Conservation (phyloP, 2,888 invertebrate genomes). For the Patella pellucida region DNA sequence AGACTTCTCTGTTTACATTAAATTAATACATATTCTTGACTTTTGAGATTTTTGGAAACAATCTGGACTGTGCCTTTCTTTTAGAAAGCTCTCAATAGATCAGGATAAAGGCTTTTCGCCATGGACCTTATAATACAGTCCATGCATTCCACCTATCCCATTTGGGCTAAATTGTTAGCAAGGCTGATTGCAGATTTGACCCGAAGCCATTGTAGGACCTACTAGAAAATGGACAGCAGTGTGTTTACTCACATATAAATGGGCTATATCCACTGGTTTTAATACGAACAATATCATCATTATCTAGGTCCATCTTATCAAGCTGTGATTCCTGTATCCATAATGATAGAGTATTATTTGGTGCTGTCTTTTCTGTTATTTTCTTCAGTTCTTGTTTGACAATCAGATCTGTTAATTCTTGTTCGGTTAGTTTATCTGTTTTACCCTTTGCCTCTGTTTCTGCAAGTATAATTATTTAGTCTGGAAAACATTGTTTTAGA, state of each 20-base stretch:
- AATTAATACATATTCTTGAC: too few relatives aligned
- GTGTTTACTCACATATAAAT: slow-evolving; percentile 49
- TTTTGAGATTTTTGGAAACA: too few relatives aligned
- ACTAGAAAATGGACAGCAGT: too few relatives aligned
- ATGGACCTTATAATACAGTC: too few relatives aligned
- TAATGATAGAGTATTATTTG: slow-evolving; percentile 38
- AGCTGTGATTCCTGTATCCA: slow-evolving; percentile 50
- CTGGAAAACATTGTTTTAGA: background rate
- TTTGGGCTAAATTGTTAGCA: too few relatives aligned
- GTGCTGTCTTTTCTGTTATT: slow-evolving; percentile 36
- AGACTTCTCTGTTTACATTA: too few relatives aligned
- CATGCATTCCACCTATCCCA: too few relatives aligned
- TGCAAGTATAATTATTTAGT: slow-evolving; percentile 28
- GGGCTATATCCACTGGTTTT: slow-evolving; percentile 57
- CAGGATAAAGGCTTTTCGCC: too few relatives aligned
- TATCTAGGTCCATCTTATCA: slow-evolving; percentile 49
- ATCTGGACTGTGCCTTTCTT: too few relatives aligned
- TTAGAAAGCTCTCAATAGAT: too few relatives aligned
- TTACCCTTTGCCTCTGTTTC: slow-evolving; percentile 60
- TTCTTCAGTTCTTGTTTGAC: slow-evolving; percentile 39
- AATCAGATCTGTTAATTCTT: slow-evolving; percentile 45
- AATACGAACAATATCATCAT: slow-evolving; percentile 49
- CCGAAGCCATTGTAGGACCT: too few relatives aligned
- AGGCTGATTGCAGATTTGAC: too few relatives aligned
- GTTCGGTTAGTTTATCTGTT: slow-evolving; percentile 49